Evolutionary conservation across 2,888 invertebrate species (phyloP).

Genomic region (Aphelenchoides bicaudatus): DNA sequence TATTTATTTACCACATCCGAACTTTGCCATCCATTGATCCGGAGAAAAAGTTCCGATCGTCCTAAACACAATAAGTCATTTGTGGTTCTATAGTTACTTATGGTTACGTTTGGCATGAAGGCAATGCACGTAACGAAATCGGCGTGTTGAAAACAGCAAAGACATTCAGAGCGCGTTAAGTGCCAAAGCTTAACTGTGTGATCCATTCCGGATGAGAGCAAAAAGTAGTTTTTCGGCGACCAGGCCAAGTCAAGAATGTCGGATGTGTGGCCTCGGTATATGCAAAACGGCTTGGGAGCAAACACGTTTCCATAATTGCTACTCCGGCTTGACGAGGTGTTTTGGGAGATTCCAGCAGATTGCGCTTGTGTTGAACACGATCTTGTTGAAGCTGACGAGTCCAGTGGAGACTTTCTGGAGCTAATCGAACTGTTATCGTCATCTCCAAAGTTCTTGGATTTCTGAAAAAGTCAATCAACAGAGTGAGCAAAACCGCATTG

Average conservation of each 20-base stretch:
- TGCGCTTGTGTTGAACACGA: conserved; percentile 16
- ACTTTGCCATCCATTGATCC: conserved; percentile 96
- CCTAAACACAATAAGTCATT: conserved; percentile 60
- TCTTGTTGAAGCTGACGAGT: conserved; percentile 16
- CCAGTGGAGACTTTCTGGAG: conserved; percentile 18
- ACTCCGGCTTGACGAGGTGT: conserved; percentile 7
- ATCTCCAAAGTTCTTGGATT: conserved; percentile 11
- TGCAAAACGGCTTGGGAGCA: conserved; percentile 47
- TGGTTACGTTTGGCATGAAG: conserved; percentile 77
- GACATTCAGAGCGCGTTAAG: conserved; percentile 89
- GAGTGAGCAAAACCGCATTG: not conserved
- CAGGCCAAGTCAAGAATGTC: conserved; percentile 93
- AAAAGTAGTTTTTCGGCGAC: conserved; percentile 73
- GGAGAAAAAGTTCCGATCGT: conserved; percentile 81
- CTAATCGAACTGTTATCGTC: conserved; percentile 20
- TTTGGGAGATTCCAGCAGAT: conserved; percentile 14
- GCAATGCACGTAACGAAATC: conserved; percentile 98
- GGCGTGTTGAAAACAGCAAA: conserved; percentile 97
- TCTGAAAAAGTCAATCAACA: conserved; percentile 5
- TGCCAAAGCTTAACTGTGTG: conserved; percentile 95
- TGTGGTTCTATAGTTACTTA: not conserved
- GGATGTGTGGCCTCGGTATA: conserved; percentile 80
- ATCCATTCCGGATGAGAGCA: conserved; percentile 58
- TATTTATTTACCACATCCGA: too few species aligned
- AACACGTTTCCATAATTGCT: conserved; percentile 29